phyloP scores from a whole-genome alignment of 2,888 invertebrate genomes.

The Notocelia uddmanniana region DNA sequence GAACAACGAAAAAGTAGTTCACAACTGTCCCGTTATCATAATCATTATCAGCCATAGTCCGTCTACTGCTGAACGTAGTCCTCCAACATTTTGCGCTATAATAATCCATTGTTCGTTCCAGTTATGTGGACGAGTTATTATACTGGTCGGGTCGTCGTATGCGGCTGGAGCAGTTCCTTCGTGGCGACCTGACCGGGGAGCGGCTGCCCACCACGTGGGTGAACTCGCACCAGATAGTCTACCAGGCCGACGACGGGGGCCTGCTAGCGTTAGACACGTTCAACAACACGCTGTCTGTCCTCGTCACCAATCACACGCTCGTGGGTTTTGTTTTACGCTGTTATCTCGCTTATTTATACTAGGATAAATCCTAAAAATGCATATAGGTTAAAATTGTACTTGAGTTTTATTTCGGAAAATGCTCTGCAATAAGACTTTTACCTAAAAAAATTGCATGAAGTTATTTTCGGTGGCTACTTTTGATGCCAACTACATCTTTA shows the following conservation, averaged over 20 bases:
- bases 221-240: conserved; percentile 92
- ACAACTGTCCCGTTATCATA: too few relatives aligned
- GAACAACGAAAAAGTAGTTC: too few relatives aligned
- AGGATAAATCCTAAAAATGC: too few relatives aligned
- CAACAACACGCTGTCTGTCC: conserved; percentile 91
- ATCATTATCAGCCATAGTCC: too few relatives aligned
- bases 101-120: conserved; percentile 62
- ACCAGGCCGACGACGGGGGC: conserved; percentile 94
- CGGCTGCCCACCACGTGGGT: conserved; percentile 93
- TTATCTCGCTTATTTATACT: not conserved
- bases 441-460: too few relatives aligned
- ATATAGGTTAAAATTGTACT: too few relatives aligned
- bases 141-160: conserved; percentile 96
- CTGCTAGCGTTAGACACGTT: conserved; percentile 92
- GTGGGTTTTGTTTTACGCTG: conserved; percentile 80
- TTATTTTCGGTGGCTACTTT: too few relatives aligned
- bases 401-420: too few relatives aligned
- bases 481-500: too few relatives aligned
- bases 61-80: too few relatives aligned
- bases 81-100: too few relatives aligned
- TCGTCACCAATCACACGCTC: conserved; percentile 95
- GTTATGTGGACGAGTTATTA: conserved; percentile 94
- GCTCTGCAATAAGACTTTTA: too few relatives aligned
- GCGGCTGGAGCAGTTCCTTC: conserved; percentile 94
- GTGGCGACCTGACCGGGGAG: conserved; percentile 90